Evolutionary conservation across 2,888 invertebrate genomes (phyloP), one percentile per base, ranked within the genome.

Genomic region (Amphipyra tragopoginis): DNA sequence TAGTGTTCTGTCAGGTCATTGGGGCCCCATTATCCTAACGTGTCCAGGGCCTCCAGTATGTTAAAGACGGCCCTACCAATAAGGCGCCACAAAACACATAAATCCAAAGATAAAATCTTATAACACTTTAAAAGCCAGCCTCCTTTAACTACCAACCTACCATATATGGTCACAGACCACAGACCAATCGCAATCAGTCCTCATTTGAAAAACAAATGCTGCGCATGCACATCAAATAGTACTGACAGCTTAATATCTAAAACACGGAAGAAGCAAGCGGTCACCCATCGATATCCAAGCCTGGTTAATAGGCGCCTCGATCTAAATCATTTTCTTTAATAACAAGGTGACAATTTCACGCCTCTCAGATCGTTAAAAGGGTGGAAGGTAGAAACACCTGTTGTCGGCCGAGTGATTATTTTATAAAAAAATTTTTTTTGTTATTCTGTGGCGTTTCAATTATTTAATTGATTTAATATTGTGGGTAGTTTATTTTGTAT

Each of bases 331-430:
- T 64, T 57, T 50, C 52, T 69, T 38, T 78, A 75, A 78, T 77
- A 68, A 57, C 67, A 61, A 62, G 62, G 76, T 76, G 77, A 69
- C 77, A 76, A 72, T 78, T 78, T 78, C 79, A 78, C 79, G 74
- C 76, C 63, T 78, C 40, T 69, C 58, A 57, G 6, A 51, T 48
- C 65, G 58, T n/a, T 66, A 71, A 66, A 52, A 45, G 10, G 3
- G 11, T 21, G 13, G 26, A 15, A 13, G 65, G 73, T 63, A 13
- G 6, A 2, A 8, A 6, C 21, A 39, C 47, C 43, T 9, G 53
- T 64, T 53, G 33, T 21, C 7, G 29, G 38, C 8, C 10, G 0
- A 5, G 7, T 8, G 7, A 21, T 29, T 29, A 29, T 29, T 29
- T 29, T 1, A 29, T 29, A 29, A 29, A 29, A n/a, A n/a, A n/a